Evolutionary conservation across 2,888 invertebrate species (phyloP).

Genomic region (Acrobasis suavella): DNA sequence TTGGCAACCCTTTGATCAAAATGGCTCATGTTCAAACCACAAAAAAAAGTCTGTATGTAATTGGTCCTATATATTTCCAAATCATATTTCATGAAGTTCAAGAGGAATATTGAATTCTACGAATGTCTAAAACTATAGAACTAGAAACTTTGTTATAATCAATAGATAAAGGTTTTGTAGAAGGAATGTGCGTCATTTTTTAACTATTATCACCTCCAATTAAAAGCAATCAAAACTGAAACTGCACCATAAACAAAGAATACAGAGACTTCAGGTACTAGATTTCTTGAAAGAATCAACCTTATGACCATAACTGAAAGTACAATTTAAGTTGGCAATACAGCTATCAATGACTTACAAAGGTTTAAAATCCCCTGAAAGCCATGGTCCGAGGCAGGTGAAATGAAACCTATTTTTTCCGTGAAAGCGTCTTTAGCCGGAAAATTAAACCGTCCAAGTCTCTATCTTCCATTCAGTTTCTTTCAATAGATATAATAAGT

Average conservation of each 20-base stretch:
- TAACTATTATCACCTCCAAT: too few relatives aligned
- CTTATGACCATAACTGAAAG: not conserved
- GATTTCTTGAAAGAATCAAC: not conserved
- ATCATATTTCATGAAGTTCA: too few relatives aligned
- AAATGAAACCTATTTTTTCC: constrained; percentile 28
- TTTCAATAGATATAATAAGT: constrained; percentile 35
- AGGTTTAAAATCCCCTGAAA: constrained; percentile 15
- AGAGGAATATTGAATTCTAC: too few relatives aligned
- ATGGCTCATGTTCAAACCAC: too few relatives aligned
- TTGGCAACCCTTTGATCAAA: too few relatives aligned
- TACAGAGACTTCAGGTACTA: not conserved
- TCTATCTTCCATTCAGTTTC: constrained; percentile 40
- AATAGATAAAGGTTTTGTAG: too few relatives aligned
- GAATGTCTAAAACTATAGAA: too few relatives aligned
- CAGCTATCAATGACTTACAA: constrained; percentile 2
- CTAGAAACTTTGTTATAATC: too few relatives aligned
- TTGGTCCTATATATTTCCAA: too few relatives aligned
- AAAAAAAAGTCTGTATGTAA: too few relatives aligned
- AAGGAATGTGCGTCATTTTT: too few relatives aligned
- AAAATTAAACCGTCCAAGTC: constrained; percentile 71
- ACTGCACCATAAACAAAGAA: not conserved
- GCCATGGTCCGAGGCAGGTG: constrained; percentile 23
- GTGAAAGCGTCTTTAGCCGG: constrained; percentile 51
- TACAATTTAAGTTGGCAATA: not conserved
- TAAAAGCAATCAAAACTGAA: too few relatives aligned